Conservation (phyloP, 1,140 invertebrate species). For the Aphis craccivora region DNA sequence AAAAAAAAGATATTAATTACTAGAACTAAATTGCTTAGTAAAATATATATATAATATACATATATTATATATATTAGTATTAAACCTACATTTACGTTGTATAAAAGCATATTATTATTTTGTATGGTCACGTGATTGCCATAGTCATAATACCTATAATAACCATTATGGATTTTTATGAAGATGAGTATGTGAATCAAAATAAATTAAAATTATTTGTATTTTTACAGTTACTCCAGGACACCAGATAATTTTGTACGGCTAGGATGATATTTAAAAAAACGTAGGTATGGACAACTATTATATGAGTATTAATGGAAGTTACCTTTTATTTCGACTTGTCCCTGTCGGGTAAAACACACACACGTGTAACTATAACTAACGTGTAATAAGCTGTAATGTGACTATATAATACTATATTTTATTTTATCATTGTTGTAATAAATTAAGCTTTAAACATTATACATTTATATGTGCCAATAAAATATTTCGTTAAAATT, state of each 20-base stretch:
- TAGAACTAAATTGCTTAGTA: too few relatives aligned
- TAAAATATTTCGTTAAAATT: neutral
- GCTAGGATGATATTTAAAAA: conserved; percentile 27
- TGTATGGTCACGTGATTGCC: neutral
- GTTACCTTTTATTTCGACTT: conserved; percentile 34
- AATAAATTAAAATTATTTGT: neutral
- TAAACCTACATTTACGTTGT: neutral
- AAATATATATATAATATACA: too few relatives aligned
- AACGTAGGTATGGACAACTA: neutral
- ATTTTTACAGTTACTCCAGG: conserved; percentile 43
- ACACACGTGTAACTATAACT: neutral
- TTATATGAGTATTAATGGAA: conserved; percentile 29
- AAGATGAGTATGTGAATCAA: neutral
- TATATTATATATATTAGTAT: neutral
- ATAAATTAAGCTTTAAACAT: neutral
- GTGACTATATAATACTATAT: neutral
- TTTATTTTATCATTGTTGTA: neutral
- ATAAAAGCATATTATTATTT: neutral
- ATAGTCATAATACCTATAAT: neutral
- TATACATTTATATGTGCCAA: neutral
- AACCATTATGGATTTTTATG: neutral
- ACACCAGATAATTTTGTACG: conserved; percentile 51
- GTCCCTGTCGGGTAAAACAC: neutral
- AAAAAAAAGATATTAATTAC: too few relatives aligned
- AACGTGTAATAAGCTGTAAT: neutral